These are phyloP conservation scores for Styela plicata DNA, from an alignment of 23 tunicate genomes.

Conservation along the genomic window DNA sequence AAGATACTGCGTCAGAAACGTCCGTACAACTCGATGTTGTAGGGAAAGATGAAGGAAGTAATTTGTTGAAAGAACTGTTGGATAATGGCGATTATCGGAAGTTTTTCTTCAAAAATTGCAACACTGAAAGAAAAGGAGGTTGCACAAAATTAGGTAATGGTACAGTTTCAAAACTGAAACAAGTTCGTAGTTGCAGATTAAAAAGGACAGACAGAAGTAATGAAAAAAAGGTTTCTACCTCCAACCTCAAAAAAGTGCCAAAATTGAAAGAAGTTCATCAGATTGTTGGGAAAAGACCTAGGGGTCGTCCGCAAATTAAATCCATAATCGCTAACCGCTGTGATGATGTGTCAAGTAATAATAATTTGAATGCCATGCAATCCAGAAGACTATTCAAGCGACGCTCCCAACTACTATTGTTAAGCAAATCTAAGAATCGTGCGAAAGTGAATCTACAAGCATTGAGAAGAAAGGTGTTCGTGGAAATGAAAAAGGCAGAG, in stretches of 20 bases:
- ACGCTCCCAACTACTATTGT: too few species aligned
- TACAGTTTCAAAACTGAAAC: not conserved
- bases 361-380: too few species aligned
- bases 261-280: too few species aligned
- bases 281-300: too few species aligned
- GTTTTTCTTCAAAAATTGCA: not conserved
- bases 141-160: not conserved
- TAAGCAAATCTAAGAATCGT: too few species aligned
- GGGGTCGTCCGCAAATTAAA: too few species aligned
- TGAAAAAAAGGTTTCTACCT: not conserved
- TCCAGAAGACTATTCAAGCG: too few species aligned
- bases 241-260: not conserved
- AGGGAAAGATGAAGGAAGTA: not conserved
- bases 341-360: too few species aligned
- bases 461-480: conserved; percentile 1
- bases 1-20: not conserved
- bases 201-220: not conserved
- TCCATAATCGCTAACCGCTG: too few species aligned
- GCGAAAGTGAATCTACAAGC: not conserved
- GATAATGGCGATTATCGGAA: not conserved
- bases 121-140: not conserved
- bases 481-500: not conserved
- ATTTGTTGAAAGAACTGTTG: not conserved
- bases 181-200: not conserved
- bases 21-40: not conserved